These are phyloP conservation scores for Coendou prehensilis DNA, from an alignment of 2,797 vertebrate species.

Conservation along the genomic window DNA sequence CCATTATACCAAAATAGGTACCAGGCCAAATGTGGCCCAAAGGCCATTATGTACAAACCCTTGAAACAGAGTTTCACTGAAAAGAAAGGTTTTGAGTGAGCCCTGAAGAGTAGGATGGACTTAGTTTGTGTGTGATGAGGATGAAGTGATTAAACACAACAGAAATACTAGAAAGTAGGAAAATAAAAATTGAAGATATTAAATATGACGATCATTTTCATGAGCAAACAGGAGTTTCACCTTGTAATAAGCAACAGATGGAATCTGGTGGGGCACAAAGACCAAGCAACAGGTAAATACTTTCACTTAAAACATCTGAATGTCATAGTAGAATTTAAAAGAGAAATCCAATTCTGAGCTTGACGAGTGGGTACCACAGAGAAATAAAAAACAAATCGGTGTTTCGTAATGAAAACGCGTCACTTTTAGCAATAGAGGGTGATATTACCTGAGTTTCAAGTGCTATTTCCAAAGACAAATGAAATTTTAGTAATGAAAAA, in stretches of 20 bases:
- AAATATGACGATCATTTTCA: not conserved
- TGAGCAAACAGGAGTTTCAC: conserved; percentile 34
- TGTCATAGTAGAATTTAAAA: conserved; percentile 28
- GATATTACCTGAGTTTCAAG: conserved; percentile 61
- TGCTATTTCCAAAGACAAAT: conserved; percentile 65
- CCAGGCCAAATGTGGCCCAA: not conserved
- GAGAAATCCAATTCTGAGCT: conserved; percentile 44
- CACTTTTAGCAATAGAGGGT: conserved; percentile 67
- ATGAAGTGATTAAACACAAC: not conserved
- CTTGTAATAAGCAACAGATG: conserved; percentile 19
- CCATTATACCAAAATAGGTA: conserved; percentile 24
- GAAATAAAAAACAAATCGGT: conserved; percentile 51
- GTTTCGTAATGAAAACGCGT: conserved; percentile 63
- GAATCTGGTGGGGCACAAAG: conserved; percentile 28
- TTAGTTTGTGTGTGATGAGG: conserved; percentile 53
- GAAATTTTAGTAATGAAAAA: conserved; percentile 63
- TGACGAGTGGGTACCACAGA: not conserved
- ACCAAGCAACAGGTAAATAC: not conserved
- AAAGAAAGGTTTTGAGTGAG: not conserved
- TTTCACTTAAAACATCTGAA: not conserved
- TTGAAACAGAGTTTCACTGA: not conserved
- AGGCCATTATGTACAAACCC: not conserved
- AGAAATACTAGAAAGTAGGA: conserved; percentile 37
- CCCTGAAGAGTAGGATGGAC: conserved; percentile 5
- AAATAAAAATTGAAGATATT: conserved; percentile 4